Evolutionary conservation across 2,113 vertebrate genomes (phyloP).

Genomic region (Pelecanoides urinatrix): DNA sequence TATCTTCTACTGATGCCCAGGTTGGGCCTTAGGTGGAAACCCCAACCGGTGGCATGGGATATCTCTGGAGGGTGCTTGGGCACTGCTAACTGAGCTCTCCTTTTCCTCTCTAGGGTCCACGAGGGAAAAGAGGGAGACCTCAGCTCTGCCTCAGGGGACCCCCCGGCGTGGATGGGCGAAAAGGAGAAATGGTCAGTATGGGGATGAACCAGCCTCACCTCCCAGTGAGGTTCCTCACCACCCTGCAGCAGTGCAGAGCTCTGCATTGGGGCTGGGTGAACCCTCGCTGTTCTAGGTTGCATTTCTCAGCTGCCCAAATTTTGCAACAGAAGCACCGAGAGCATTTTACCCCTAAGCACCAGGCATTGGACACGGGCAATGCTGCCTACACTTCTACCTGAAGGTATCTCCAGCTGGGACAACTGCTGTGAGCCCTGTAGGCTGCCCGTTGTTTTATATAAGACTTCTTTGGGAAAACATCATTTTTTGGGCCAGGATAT

Average conservation of each 20-base stretch:
- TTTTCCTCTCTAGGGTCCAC: conserved; percentile 73
- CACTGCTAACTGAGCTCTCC: neutral
- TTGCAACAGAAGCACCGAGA: neutral
- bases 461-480: neutral
- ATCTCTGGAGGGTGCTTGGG: neutral
- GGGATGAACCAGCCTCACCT: accelerated
- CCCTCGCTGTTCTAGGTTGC: neutral
- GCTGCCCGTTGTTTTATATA: neutral
- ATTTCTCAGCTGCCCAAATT: neutral
- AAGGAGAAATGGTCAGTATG: conserved; percentile 76
- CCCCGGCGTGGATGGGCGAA: conserved; percentile 71
- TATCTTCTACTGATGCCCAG: neutral
- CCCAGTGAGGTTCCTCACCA: neutral
- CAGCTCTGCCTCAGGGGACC: conserved; percentile 74
- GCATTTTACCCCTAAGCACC: neutral
- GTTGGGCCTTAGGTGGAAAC: neutral
- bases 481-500: neutral
- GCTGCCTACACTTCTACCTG: neutral
- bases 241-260: neutral
- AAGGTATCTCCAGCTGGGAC: neutral
- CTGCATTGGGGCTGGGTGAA: neutral
- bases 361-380: accelerated
- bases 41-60: accelerated
- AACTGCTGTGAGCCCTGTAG: neutral
- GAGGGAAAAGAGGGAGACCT: conserved; percentile 77